Evolutionary conservation across 2,113 vertebrate species (phyloP), one percentile per base, ranked within the genome.

Genomic region (Lonchura striata): DNA sequence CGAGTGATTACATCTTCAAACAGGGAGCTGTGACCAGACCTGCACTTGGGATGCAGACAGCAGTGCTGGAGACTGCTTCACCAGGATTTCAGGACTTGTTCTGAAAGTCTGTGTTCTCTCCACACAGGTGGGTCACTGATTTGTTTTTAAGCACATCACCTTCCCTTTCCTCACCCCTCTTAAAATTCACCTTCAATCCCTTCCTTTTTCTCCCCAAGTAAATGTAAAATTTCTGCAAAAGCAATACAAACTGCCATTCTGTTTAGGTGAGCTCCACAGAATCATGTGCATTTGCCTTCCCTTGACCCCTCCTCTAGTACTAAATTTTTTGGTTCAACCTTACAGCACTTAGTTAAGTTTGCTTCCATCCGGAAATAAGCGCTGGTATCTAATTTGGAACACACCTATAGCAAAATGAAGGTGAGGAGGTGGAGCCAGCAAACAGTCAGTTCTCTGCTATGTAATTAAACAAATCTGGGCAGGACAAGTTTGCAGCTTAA

Each of bases 381-480:
- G 15, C 59, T 77, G 79, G 50, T 93, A 88, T 82, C 80, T 85
- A 59, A 80, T 66, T 75, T 82, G 84, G 82, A 90, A 89, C 90
- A 94, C 77, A 85, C 91, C 81, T 77, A 30, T 27, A 33, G 85
- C 72, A 86, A 87, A 93, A 78, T 37, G 83, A 91, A 95, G 96
- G 97, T 90, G 65, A 93, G 57, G 92, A 37, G 79, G 94, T 89
- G 90, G 88, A 86, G 91, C 70, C 69, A 78, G 42, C 56, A 65
- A 91, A 86, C 72, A 92, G 91, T 94, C 92, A 96, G 65, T 22
- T 90, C 95, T 93, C 56, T 93, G 94, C 94, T 94, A 95, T 94
- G 94, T 71, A 90, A 84, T 94, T 93, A 92, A 96, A 96, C 95
- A 97, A 95, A 95, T 94, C 95, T 88, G 92, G 96, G 95, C 96